Base-by-base conservation (phyloP, 2,113 vertebrate genomes). In the Donacobius atricapilla region DNA sequence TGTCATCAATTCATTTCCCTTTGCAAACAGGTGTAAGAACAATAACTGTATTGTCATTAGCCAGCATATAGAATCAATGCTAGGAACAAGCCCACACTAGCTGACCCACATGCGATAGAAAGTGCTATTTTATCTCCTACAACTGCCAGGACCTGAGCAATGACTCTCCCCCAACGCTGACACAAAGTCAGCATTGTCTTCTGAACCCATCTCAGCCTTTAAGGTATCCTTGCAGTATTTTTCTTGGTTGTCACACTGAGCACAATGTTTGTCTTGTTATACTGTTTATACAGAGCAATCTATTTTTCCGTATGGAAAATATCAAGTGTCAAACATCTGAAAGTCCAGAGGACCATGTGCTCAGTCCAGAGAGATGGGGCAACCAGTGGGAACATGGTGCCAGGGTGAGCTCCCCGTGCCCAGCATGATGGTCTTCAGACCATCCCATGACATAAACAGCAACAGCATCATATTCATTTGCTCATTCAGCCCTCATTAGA, bases 291-390 rank as follows among this genome's bases (percentile, higher is more conserved):
- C 57, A 94, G 58, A 90, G 28, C 42, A 27, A 42, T 39, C 47
- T 72, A n/a, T 44, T 80, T 87, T 91, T 95, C 72, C 8, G 3
- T 93, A 93, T 94, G 96, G 94, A 93, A 98, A 97, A 96, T 96
- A 97, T 78, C 82, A 72, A 50, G 90, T 93, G 86, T 96, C 89
- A 96, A 91, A 87, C 65, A 78, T 73, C 73, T 77, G 53, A 96
- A 94, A 96, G 96, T 96, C 72, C 94, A 97, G 97, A 94, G 93
- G 90, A 93, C 76, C 24, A 0, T 10, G 21, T 9, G 10, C 9
- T 31, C 11, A 31, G 28, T 54, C 78, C 68, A 42, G 24, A 48
- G 51, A 19, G n/a, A 28, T 9, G 33, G 40, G 25, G 13, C 6
- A 11, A 44, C 19, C 40, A 45, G 31, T 12, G 37, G 64, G 64